Percentiles rank a stretch among this genome's conserved stretches.
Evolutionary conservation across 2,888 invertebrate species (phyloP).

Genomic region (Buathra laborator): DNA sequence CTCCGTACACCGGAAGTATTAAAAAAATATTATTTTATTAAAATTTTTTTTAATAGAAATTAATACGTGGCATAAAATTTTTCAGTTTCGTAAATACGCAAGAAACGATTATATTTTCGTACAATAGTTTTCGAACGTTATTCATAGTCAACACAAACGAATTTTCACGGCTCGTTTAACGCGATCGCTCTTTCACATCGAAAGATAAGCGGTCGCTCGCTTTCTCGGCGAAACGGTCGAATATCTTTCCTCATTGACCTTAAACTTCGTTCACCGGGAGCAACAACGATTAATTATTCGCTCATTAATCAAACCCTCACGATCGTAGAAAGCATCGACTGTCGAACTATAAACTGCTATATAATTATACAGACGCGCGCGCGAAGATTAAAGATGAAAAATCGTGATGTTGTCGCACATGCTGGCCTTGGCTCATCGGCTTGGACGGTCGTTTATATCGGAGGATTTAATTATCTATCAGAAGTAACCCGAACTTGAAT

Average conservation of each 20-base stretch:
- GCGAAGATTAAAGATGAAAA: background rate
- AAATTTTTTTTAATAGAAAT: background rate
- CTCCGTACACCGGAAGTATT: conserved; percentile 39
- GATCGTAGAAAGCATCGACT: conserved; percentile 26
- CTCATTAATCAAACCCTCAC: conserved; percentile 33
- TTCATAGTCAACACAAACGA: background rate
- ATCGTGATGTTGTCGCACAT: background rate
- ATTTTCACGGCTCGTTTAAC: conserved; percentile 23
- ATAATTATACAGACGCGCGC: conserved; percentile 22
- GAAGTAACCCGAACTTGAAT: background rate
- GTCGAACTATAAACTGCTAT: conserved; percentile 2
- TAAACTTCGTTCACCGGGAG: conserved; percentile 31
- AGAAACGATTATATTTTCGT: background rate
- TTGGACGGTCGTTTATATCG: background rate
- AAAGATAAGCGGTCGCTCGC: background rate
- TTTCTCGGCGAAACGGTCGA: conserved; percentile 39
- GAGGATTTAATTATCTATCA: background rate
- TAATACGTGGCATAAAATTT: background rate
- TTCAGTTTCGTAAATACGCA: background rate
- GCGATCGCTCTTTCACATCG: conserved; percentile 23
- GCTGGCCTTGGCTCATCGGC: background rate
- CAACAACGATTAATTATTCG: conserved; percentile 41
- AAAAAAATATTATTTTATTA: background rate
- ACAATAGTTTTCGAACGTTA: background rate
- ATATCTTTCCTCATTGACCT: conserved; percentile 20